Evolutionary conservation across 2,888 invertebrate genomes (phyloP).

Genomic region (Heliconius aoede): DNA sequence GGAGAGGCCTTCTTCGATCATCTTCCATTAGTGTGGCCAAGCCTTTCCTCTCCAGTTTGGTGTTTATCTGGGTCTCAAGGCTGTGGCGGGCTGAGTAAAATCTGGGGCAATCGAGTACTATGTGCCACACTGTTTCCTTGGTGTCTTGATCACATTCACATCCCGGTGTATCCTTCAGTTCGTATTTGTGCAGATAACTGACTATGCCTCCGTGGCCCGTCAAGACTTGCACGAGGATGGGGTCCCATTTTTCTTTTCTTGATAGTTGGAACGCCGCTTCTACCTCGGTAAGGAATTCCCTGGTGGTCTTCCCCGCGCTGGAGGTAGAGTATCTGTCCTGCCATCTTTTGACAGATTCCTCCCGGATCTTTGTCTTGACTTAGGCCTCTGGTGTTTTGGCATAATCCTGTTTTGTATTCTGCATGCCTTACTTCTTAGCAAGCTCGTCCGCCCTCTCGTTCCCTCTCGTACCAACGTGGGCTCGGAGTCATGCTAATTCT

Average conservation of each 20-base stretch:
- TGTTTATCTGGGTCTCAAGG: neutral
- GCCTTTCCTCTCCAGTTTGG: neutral
- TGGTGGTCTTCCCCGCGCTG: constrained; percentile 19
- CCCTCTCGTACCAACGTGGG: neutral
- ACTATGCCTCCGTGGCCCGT: constrained; percentile 35
- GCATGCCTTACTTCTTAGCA: neutral
- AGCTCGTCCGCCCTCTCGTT: constrained; percentile 16
- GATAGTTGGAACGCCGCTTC: constrained; percentile 10
- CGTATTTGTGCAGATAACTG: constrained; percentile 24
- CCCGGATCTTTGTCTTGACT: constrained; percentile 35
- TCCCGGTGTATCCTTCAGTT: neutral
- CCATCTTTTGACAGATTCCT: constrained; percentile 32
- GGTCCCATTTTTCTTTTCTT: constrained; percentile 4
- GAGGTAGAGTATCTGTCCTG: constrained; percentile 33
- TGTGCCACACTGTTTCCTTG: no score
- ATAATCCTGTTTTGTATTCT: constrained; percentile 18
- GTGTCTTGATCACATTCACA: constrained; percentile 20
- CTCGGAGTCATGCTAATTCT: no score
- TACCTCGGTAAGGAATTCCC: constrained; percentile 24
- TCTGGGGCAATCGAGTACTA: no score
- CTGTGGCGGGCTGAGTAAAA: neutral
- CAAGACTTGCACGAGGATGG: constrained; percentile 19
- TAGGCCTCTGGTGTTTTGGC: constrained; percentile 19
- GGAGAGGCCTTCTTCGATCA: neutral
- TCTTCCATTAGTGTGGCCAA: neutral